These are phyloP conservation scores for Onychostruthus taczanowskii DNA, from an alignment of 2,113 vertebrate genomes.

Conservation along the genomic window DNA sequence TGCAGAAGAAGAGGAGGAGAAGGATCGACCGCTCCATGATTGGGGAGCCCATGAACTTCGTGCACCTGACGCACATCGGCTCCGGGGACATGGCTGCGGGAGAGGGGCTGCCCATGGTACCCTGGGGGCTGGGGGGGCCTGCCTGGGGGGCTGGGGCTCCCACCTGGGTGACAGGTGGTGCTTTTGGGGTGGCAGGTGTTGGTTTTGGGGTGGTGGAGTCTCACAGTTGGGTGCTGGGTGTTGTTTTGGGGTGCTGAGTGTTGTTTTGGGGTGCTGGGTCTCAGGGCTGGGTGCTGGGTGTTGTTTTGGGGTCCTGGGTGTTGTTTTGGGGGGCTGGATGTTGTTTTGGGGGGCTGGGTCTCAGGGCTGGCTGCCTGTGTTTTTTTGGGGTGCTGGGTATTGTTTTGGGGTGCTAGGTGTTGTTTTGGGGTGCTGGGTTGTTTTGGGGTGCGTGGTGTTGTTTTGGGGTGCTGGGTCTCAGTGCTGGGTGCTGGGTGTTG, in stretches of 20 bases:
- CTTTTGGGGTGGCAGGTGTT: not conserved
- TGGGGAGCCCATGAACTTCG: constrained; percentile 91
- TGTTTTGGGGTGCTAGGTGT: not conserved
- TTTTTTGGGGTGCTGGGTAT: rapidly evolving
- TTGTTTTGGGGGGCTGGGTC: rapidly evolving
- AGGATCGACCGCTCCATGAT: constrained; percentile 91
- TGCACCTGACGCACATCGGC: constrained; percentile 92
- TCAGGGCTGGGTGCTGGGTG: no score
- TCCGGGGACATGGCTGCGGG: constrained; percentile 86
- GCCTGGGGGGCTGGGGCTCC: not conserved
- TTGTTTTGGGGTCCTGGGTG: no score
- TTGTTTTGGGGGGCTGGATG: not conserved
- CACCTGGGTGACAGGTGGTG: not conserved
- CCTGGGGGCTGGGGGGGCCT: not conserved
- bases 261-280: not conserved
- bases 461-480: no score
- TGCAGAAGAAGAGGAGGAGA: constrained; percentile 84
- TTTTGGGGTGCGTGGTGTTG: not conserved
- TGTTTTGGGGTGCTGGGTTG: no score
- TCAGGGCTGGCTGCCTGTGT: no score
- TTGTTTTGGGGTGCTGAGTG: no score
- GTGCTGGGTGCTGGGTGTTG: no score
- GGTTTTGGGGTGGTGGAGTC: not conserved
- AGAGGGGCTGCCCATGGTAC: constrained; percentile 82
- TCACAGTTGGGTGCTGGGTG: rapidly evolving